phyloP scores from a whole-genome alignment of 2,797 vertebrate genomes.

The Neomorphus geoffroyi region DNA sequence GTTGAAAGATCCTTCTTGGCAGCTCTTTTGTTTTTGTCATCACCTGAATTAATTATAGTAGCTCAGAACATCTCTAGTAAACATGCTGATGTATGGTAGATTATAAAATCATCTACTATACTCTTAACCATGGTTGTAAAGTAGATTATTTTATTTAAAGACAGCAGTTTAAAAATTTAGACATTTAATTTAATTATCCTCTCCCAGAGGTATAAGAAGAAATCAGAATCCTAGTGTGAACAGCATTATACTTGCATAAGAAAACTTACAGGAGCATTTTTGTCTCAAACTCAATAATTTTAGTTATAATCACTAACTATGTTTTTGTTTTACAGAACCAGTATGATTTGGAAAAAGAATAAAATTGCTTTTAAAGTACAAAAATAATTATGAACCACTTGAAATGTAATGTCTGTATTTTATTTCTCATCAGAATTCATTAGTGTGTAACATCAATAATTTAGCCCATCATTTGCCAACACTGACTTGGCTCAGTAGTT shows the following conservation, averaged over 20 bases:
- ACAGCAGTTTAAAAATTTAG: conserved; percentile 73
- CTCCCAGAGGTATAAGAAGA: conserved; percentile 74
- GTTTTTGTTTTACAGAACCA: conserved; percentile 84
- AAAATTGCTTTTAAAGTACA: conserved; percentile 90
- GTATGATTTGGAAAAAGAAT: conserved; percentile 83
- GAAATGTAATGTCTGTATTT: conserved; percentile 91
- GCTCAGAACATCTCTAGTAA: conserved; percentile 57
- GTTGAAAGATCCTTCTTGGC: conserved; percentile 58
- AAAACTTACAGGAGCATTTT: conserved; percentile 74
- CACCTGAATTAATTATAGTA: conserved; percentile 70
- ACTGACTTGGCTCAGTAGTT: conserved; percentile 89
- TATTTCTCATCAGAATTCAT: conserved; percentile 93
- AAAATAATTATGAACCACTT: conserved; percentile 91
- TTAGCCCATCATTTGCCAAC: conserved; percentile 90
- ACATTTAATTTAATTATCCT: conserved; percentile 82
- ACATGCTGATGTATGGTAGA: conserved; percentile 64
- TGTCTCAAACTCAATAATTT: conserved; percentile 79
- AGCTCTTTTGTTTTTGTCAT: conserved; percentile 54
- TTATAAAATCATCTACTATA: conserved; percentile 68
- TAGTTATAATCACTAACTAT: conserved; percentile 83
- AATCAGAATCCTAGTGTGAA: conserved; percentile 75
- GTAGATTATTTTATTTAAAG: conserved; percentile 77
- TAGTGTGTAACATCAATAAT: conserved; percentile 92
- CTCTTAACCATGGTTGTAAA: conserved; percentile 69
- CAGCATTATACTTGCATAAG: conserved; percentile 71